A percentile compares a stretch with the other conserved stretches of the same genome.
Evolutionary conservation across 2,888 invertebrate species (phyloP).

Genomic region (Polyommatus icarus): DNA sequence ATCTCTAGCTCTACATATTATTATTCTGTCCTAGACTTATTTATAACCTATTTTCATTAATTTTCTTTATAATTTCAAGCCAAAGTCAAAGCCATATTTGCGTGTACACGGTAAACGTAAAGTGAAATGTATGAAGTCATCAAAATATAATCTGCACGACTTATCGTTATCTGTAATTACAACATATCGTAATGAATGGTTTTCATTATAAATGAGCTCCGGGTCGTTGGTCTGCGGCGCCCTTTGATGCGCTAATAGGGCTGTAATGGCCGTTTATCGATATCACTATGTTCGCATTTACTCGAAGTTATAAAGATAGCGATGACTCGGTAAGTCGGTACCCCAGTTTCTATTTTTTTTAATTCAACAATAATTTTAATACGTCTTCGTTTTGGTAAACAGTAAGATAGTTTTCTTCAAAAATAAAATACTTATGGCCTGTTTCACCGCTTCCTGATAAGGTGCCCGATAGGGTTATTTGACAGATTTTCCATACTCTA

Average conservation of each 20-base stretch:
- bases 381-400: no score
- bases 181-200: conserved; percentile 27
- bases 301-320: background rate
- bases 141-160: background rate
- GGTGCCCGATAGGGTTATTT: no score
- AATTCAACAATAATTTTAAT: background rate
- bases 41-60: background rate
- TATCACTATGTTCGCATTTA: conserved; percentile 5
- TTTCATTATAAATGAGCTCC: conserved; percentile 22
- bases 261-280: conserved; percentile 11
- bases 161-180: conserved; percentile 21
- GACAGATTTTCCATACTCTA: no score
- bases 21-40: background rate
- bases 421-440: no score
- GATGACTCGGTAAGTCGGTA: background rate
- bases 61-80: no score
- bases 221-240: conserved; percentile 15
- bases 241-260: conserved; percentile 26
- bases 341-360: background rate
- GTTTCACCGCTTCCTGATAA: no score
- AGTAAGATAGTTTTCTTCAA: no score
- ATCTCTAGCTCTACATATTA: background rate
- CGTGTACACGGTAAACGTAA: background rate
- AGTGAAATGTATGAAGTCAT: conserved; percentile 9
- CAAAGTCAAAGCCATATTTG: no score